Evolutionary conservation across 2,113 vertebrate species (phyloP).

Genomic region (Carassius carassius): DNA sequence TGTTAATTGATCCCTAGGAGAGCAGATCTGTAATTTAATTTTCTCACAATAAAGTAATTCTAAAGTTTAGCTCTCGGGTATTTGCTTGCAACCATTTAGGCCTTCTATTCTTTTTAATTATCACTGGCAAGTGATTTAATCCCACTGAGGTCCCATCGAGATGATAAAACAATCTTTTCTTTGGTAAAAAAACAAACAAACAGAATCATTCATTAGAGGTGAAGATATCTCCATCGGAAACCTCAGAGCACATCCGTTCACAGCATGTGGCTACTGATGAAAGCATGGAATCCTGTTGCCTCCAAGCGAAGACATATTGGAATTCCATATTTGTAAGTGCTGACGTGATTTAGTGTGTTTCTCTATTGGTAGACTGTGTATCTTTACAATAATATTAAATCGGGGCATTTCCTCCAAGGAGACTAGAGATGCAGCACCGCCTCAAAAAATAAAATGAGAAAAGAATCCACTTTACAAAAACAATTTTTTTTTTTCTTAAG

Average conservation of each 20-base stretch:
- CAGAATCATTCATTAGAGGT: conserved; percentile 70
- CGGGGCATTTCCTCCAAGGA: not conserved
- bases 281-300: not conserved
- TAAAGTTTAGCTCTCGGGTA: conserved; percentile 61
- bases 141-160: conserved; percentile 64
- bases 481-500: too few relatives aligned
- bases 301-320: not conserved
- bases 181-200: conserved; percentile 71
- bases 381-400: not conserved
- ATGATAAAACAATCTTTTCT: conserved; percentile 70
- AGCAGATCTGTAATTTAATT: conserved; percentile 56
- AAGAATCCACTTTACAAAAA: not conserved
- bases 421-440: not conserved
- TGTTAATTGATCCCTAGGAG: conserved; percentile 53
- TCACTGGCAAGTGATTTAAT: conserved; percentile 62
- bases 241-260: not conserved
- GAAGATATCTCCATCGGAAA: not conserved
- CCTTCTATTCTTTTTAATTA: conserved; percentile 65
- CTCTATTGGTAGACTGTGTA: not conserved
- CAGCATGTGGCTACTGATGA: not conserved
- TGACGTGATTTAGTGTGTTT: not conserved
- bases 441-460: not conserved
- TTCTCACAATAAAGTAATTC: conserved; percentile 44
- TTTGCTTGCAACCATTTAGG: conserved; percentile 65
- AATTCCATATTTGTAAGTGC: not conserved